These are phyloP conservation scores for Diplodus puntazzo DNA, from an alignment of 2,797 vertebrate species.

Conservation along the genomic window DNA sequence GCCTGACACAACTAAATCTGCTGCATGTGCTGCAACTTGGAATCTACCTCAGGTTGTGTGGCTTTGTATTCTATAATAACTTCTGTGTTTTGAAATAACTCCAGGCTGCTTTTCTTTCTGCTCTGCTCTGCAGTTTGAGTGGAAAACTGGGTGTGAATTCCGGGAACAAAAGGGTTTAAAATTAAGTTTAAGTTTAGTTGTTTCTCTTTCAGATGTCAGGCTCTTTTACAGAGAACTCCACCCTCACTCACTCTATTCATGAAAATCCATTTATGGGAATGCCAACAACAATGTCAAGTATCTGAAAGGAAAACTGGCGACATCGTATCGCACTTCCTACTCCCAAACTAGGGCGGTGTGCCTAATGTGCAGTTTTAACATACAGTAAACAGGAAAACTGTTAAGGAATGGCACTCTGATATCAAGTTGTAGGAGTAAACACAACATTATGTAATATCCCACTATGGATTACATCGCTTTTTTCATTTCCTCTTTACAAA, in stretches of 20 bases:
- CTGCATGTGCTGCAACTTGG: conserved; percentile 81
- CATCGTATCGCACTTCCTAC: no score
- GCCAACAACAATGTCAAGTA: neutral
- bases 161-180: no score
- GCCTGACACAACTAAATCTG: neutral
- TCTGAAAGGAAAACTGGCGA: neutral
- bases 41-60: conserved; percentile 76
- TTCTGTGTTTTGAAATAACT: rapidly evolving
- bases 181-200: neutral
- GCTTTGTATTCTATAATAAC: neutral
- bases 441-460: neutral
- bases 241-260: neutral
- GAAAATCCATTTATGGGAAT: neutral
- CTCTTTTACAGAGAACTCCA: neutral
- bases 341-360: no score
- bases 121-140: neutral
- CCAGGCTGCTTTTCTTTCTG: neutral
- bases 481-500: no score
- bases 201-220: neutral
- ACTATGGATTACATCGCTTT: neutral
- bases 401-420: no score
- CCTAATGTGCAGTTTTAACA: no score
- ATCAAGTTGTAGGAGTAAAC: no score
- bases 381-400: no score
- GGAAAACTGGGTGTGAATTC: no score